A percentile compares a stretch with the other conserved stretches of the same genome.
Conservation (phyloP, 2,113 vertebrate genomes). For the Delphinapterus leucas region DNA sequence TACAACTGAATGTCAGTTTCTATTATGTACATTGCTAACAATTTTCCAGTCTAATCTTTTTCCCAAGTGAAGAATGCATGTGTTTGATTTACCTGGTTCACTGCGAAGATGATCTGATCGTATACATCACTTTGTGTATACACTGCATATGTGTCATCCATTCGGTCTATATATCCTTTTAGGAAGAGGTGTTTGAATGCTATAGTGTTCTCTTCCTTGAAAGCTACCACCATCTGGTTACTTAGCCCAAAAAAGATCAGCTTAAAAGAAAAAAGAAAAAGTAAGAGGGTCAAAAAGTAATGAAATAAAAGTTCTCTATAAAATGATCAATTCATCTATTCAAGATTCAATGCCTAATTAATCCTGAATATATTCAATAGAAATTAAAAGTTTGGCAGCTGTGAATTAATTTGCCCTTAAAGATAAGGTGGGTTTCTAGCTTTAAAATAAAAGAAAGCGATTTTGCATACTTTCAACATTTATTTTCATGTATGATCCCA, state of each 20-base stretch:
- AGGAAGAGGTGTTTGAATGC: slow-evolving; percentile 95
- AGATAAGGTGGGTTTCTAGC: neutral
- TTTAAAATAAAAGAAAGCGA: neutral
- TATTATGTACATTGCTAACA: neutral
- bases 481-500: neutral
- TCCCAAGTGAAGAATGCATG: neutral
- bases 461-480: neutral
- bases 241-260: slow-evolving; percentile 95
- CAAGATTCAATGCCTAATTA: neutral
- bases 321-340: neutral
- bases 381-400: neutral
- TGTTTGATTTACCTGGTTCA: slow-evolving; percentile 84
- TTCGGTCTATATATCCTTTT: slow-evolving; percentile 89
- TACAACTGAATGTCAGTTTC: neutral
- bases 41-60: neutral
- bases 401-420: neutral
- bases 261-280: slow-evolving; percentile 78
- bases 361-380: neutral
- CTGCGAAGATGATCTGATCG: slow-evolving; percentile 88
- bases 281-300: neutral
- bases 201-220: slow-evolving; percentile 93
- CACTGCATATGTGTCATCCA: slow-evolving; percentile 86
- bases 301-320: neutral
- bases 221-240: slow-evolving; percentile 97
- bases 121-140: slow-evolving; percentile 91